Evolutionary conservation across 2,797 vertebrate species (phyloP), one percentile per base, ranked within the genome.

Genomic region (Pogonophryne albipinna): DNA sequence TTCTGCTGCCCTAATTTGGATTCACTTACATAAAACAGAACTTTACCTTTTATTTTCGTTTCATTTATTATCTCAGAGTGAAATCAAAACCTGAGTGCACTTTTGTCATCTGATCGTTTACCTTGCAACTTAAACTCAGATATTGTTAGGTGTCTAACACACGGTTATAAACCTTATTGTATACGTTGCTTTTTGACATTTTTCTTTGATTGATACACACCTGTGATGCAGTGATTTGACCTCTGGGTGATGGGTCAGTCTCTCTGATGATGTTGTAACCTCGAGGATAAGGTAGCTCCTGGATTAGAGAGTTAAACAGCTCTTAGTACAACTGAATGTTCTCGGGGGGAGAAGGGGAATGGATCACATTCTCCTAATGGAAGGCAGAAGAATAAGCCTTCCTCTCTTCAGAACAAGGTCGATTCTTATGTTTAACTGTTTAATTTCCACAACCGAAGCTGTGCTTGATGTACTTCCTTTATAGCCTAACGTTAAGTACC

Each of bases 261-360:
- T 60, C 20, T 23, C 34, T 66, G 66, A 67, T 78, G 78, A 76
- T 63, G 72, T 20, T 55, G 49, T 81, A 51, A 75, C 71, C 58
- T n/a, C 0, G 12, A 60, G 75, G 68, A 64, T 72, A 58, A 79
- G 58, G 66, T 78, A 51, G 57, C 20, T 31, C 46, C 66, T 66
- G 84, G 72, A 87, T 87, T 79, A 85, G 60, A 75, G 58, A 34
- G 63, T 75, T 78, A 60, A 77, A 78, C 66, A 79, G 71, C 76
- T 86, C 66, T 75, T 76, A 78, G 74, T 68, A 58, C 66, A 51
- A 55, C 56, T 62, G 55, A 70, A 76, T 79, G 72, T 73, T 66
- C 74, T 58, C 51, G 34, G 0, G 31, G 7, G 45, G 59, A 60
- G 71, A 66, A 76, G 19, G 10, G 64, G 65, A 62, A 64, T 17